A percentile compares a stretch with the other conserved stretches of the same genome.
These are phyloP conservation scores for Archocentrus centrarchus DNA, from an alignment of 2,113 vertebrate genomes.

Conservation along the genomic window DNA sequence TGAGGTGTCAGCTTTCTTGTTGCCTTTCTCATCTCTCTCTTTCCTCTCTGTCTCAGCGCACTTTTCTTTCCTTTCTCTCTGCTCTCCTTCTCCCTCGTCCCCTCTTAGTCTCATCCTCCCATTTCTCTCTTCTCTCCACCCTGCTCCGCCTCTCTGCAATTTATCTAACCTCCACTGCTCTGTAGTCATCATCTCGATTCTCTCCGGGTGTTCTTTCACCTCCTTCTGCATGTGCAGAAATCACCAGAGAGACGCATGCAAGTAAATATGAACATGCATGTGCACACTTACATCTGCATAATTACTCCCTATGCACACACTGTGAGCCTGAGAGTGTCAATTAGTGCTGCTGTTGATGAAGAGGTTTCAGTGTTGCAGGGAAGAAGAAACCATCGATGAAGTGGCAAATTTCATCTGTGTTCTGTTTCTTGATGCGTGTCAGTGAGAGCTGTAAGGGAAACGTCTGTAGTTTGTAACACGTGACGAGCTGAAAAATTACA, in stretches of 20 bases:
- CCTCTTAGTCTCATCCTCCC: not conserved
- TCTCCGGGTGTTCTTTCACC: not conserved
- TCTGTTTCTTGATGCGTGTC: not conserved
- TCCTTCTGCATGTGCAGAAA: slow-evolving; percentile 5
- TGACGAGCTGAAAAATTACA: not conserved
- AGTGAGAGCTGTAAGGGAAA: not conserved
- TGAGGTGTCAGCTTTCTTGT: slow-evolving; percentile 51
- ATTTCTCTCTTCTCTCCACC: not conserved
- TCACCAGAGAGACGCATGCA: not conserved
- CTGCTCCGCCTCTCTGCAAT: not conserved
- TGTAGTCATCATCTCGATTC: not conserved
- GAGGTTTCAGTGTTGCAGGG: not conserved
- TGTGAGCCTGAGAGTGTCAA: slow-evolving; percentile 2
- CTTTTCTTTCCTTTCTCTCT: not conserved
- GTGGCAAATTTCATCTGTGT: not conserved
- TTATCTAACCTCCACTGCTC: slow-evolving; percentile 4
- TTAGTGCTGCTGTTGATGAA: slow-evolving; percentile 27
- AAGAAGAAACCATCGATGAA: not conserved
- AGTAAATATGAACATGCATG: slow-evolving; percentile 39
- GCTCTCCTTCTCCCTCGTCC: not conserved
- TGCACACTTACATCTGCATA: slow-evolving; percentile 19
- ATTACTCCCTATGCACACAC: not conserved
- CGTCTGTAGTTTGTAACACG: not conserved
- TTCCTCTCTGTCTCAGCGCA: slow-evolving; percentile 6
- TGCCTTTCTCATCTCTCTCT: slow-evolving; percentile 26